Base-by-base conservation (phyloP, 1,140 invertebrate species). In the Drosophila sturtevanti region DNA sequence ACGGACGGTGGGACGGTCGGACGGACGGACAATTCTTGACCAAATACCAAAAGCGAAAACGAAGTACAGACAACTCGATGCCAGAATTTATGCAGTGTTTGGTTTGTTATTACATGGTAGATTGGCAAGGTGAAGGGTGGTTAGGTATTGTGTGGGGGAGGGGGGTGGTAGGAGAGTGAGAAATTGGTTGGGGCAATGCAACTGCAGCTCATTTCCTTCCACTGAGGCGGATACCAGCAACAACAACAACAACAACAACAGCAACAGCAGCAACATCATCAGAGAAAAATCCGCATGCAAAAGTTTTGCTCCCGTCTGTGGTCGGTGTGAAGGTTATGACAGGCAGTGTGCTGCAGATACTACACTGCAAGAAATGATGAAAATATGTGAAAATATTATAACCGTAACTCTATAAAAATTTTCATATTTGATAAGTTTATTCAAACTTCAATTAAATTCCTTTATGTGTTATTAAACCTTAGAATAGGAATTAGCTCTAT, bases 1-100 rank as follows among this genome's bases (percentile, higher is more conserved):
- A 37, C 35, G n/a, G 37, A 38, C 10, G 4, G 37, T 4, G 11
- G n/a, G 11, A 38, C 37, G 12, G 37, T n/a, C 37, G n/a, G 37
- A 63, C 64, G 73, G 72, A 63, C 65, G 66, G 81, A 79, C 74
- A 84, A 62, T 76, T 44, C 77, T 80, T 81, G 77, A 77, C 82
- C 82, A 82, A 89, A 89, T 86, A 89, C 68, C 82, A 86, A 89
- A 63, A 89, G 84, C 79, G 79, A 89, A 68, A 89, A 24, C 77
- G 51, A 68, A 89, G 65, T 81, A 69, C 81, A 59, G 51, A 69
- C 60, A 60, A 60, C 82, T 79, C 79, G 67, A 84, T 84, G 75
- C 81, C 81, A 77, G 84, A 89, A 87, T 87, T 87, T 87, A 87
- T 87, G 84, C 84, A 89, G 84, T 89, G 84, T 80, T 84, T 89